These are phyloP conservation scores for Hyperoplus immaculatus DNA, from an alignment of 2,797 vertebrate species.

Conservation along the genomic window DNA sequence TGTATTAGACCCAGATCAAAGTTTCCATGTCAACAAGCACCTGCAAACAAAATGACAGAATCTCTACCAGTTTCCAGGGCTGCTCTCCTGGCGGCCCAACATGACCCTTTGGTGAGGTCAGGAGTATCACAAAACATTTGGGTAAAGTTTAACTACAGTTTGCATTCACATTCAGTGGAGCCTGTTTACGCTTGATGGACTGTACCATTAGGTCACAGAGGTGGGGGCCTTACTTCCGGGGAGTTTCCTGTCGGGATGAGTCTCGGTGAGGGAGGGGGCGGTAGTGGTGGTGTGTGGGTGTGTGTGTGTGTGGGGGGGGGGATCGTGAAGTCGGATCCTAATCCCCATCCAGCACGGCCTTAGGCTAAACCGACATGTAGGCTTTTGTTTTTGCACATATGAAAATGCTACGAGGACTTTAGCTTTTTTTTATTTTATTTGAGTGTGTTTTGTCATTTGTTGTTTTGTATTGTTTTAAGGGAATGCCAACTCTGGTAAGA, in stretches of 20 bases:
- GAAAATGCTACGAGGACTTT: conserved; percentile 75
- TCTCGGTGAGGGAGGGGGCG: conserved; percentile 65
- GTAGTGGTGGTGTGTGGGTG: conserved; percentile 73
- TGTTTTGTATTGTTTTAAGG: conserved; percentile 35
- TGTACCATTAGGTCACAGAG: conserved; percentile 58
- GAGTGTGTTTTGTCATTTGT: conserved; percentile 35
- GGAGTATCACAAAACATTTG: conserved; percentile 18
- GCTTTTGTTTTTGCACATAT: conserved; percentile 66
- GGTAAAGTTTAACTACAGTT: conserved; percentile 34
- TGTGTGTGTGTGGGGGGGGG: conserved; percentile 63
- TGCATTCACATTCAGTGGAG: conserved; percentile 51
- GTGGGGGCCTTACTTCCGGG: conserved; percentile 36
- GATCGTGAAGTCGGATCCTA: conserved; percentile 87
- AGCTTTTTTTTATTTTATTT: conserved; percentile 55
- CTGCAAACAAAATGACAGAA: conserved; percentile 22
- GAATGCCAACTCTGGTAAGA: conserved; percentile 84
- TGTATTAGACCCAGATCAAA: background rate
- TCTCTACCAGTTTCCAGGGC: background rate
- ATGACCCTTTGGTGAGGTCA: conserved; percentile 35
- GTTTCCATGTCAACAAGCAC: conserved; percentile 49
- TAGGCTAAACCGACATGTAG: conserved; percentile 83
- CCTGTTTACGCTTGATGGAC: conserved; percentile 64
- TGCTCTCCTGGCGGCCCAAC: conserved; percentile 24
- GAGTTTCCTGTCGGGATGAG: conserved; percentile 73
- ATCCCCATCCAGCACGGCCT: conserved; percentile 86